Evolutionary conservation across 2,888 invertebrate genomes (phyloP), one percentile per base, ranked within the genome.

Genomic region (Synanthedon andrenaeformis): DNA sequence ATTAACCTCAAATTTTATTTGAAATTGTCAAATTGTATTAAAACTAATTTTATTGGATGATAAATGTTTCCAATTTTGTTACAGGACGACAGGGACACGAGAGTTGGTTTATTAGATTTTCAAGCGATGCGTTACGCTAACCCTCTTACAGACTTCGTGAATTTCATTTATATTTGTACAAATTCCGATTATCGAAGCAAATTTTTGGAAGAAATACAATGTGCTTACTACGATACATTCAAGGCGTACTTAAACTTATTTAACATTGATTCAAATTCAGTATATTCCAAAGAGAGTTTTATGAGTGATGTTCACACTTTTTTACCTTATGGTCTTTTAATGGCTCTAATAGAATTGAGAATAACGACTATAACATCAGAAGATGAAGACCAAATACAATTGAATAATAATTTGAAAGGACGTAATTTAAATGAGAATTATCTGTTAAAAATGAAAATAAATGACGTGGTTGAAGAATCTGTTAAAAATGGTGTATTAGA

Each of bases 71-170:
- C 35, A 35, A 35, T 10, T 35, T 35, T 35, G 35, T 80, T 69
- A 2, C 76, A 84, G 82, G 68, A 65, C 2, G 60, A 57, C n/a
- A 57, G 60, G n/a, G 56, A 62, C 1, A 61, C 61, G 35, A 67
- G 74, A 58, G 58, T 83, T 28, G 80, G 82, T 52, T 79, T 85
- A 54, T 62, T 85, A 51, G 84, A 85, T 57, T 85, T 76, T 53
- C 85, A 87, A 76, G 74, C 77, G 4, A 74, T 81, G 70, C 69
- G 84, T 2, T 82, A 76, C 54, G 70, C 80, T 0, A 77, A 67
- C 56, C 85, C 84, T n/a, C 65, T 71, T 1, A 80, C 75, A 0
- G 85, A 84, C 52, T 66, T 85, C 0, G 59, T 80, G 12, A 74
- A 79, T 55, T 84, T 85, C 42, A 51, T 82, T 42, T 83, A 74